Conservation (phyloP, 2,888 invertebrate genomes). For the Anticlea derivata region DNA sequence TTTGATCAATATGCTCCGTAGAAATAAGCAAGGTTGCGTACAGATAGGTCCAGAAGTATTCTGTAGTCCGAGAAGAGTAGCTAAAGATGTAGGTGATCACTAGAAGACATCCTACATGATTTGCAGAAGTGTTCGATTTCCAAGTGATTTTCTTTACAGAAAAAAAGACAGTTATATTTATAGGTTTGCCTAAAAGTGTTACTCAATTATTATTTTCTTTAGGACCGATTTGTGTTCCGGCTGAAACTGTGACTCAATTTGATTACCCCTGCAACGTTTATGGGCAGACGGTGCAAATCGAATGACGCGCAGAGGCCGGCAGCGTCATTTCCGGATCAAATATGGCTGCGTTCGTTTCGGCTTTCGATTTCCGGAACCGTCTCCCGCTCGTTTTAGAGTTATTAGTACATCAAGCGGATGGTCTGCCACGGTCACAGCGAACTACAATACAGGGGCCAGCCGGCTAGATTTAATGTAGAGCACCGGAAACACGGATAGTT, state of each 20-base stretch:
- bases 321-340: constrained; percentile 76
- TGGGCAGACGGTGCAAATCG: constrained; percentile 33
- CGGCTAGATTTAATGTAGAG: neutral
- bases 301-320: constrained; percentile 42
- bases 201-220: neutral
- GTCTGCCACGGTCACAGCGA: neutral
- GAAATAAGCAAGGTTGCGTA: no score
- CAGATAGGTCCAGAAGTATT: no score
- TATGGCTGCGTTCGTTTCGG: constrained; percentile 79
- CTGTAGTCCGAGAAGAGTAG: no score
- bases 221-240: constrained; percentile 4
- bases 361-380: constrained; percentile 76
- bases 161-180: no score
- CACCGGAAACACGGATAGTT: neutral
- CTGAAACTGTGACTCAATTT: constrained; percentile 13
- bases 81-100: no score
- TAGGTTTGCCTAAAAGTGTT: neutral
- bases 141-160: no score
- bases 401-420: constrained; percentile 9
- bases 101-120: no score
- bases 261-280: constrained; percentile 12
- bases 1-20: no score
- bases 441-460: neutral
- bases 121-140: no score
- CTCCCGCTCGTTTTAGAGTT: constrained; percentile 47